Evolutionary conservation across 1,140 invertebrate genomes (phyloP), one percentile per base, ranked within the genome.

Genomic region (Radopholus similis): DNA sequence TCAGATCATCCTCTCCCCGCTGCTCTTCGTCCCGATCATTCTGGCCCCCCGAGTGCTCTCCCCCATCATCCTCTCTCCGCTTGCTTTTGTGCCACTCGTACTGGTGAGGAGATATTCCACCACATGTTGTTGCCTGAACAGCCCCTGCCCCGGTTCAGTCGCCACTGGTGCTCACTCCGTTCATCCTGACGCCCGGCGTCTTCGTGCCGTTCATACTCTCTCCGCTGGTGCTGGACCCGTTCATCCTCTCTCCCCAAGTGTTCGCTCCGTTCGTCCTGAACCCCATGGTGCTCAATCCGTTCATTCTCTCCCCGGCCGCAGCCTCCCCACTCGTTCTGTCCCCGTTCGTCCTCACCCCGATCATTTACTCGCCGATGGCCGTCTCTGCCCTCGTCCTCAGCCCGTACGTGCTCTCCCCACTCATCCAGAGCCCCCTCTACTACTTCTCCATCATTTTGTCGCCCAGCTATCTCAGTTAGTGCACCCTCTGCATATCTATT

Each of bases 401-500:
- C 63, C 76, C 76, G 15, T 77, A 79, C 42, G 76, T 72, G 18
- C 26, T 76, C 11, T 77, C 76, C 1, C 76, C 76, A 11, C 38
- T 77, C 23, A 71, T 77, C 38, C 23, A 64, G 32, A 72, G 64
- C 11, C 62, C 68, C 18, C 56, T 78, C 11, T 67, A 68, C 28
- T 56, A 68, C 4, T 72, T 60, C 38, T 54, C 66, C 35, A 71
- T 76, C 18, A 64, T 77, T 11, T 49, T 78, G 21, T 78, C 76
- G 11, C 76, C 76, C 9, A 78, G 76, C 64, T 77, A 68, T 66
- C 58, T 77, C 15, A 76, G 74, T 74, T 73, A 60, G n/a, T n/a
- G n/a, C n/a, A n/a, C n/a, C n/a, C n/a, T n/a, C n/a, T n/a, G n/a
- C n/a, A n/a, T n/a, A n/a, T n/a, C n/a, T n/a, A n/a, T n/a, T n/a